Conservation (phyloP, 2,888 invertebrate species). For the Dryadula phaetusa region DNA sequence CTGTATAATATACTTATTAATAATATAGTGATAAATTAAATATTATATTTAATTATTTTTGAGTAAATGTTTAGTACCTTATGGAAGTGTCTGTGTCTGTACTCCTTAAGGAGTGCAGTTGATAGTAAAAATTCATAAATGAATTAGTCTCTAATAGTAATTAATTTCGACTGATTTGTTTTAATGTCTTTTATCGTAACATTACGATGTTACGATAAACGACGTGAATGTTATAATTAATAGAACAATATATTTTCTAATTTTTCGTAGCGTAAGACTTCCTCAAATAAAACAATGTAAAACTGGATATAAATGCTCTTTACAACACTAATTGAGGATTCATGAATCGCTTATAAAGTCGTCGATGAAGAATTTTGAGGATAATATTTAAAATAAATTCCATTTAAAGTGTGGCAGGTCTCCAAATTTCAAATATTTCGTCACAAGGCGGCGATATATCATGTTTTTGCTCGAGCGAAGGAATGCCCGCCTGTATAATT, state of each 20-base stretch:
- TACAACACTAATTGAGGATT: conserved; percentile 38
- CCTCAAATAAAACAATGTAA: background rate
- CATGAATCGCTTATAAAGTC: conserved; percentile 60
- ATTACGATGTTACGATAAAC: too few relatives aligned
- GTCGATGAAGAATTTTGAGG: conserved; percentile 66
- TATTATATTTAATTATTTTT: background rate
- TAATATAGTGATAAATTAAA: background rate
- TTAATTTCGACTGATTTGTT: too few relatives aligned
- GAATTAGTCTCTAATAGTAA: background rate
- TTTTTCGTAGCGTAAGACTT: background rate
- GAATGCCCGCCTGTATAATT: conserved; percentile 82
- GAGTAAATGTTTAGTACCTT: background rate
- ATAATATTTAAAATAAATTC: conserved; percentile 74
- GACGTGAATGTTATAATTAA: background rate
- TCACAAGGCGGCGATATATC: conserved; percentile 81
- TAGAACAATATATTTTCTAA: background rate
- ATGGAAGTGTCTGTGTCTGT: background rate
- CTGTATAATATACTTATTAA: background rate
- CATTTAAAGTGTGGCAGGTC: conserved; percentile 76
- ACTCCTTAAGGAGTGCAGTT: too few relatives aligned
- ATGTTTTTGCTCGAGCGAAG: conserved; percentile 79
- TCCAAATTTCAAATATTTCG: conserved; percentile 80
- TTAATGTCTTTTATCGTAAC: too few relatives aligned
- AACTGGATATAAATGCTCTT: conserved; percentile 5
- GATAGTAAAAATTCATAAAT: background rate